Percentiles rank a stretch among this genome's conserved stretches.
Evolutionary conservation across 2,113 vertebrate genomes (phyloP).

Genomic region (Mirza zaza): DNA sequence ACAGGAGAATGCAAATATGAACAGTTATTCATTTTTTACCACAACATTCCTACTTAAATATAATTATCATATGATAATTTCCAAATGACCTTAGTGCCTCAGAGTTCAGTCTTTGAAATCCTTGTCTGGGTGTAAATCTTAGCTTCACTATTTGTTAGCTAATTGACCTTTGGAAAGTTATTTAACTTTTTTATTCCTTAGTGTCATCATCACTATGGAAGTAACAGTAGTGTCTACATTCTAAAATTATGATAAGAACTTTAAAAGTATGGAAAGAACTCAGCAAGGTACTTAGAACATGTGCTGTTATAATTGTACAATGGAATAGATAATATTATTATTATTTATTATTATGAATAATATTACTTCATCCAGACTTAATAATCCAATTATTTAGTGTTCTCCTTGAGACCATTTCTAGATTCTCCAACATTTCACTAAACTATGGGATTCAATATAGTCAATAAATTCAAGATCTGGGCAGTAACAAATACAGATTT

Average conservation of each 20-base stretch:
- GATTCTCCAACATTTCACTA: neutral
- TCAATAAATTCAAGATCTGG: neutral
- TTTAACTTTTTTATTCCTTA: neutral
- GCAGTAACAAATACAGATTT: neutral
- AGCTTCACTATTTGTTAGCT: neutral
- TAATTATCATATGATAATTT: neutral
- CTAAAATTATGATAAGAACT: neutral
- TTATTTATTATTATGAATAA: neutral
- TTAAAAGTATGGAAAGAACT: neutral
- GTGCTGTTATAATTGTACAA: neutral
- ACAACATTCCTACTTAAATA: neutral
- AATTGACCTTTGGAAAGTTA: neutral
- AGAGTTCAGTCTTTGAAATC: neutral
- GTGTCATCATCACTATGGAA: neutral
- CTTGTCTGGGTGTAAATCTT: neutral
- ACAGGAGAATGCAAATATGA: neutral
- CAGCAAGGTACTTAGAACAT: neutral
- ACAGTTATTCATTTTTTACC: neutral
- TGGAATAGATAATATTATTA: neutral
- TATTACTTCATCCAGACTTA: neutral
- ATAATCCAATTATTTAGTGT: neutral
- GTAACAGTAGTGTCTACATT: neutral
- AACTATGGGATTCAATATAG: neutral
- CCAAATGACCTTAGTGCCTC: neutral
- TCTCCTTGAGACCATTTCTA: neutral